These are phyloP conservation scores for Drosophila kambysellisi DNA, from an alignment of 2,888 invertebrate species.

Conservation along the genomic window DNA sequence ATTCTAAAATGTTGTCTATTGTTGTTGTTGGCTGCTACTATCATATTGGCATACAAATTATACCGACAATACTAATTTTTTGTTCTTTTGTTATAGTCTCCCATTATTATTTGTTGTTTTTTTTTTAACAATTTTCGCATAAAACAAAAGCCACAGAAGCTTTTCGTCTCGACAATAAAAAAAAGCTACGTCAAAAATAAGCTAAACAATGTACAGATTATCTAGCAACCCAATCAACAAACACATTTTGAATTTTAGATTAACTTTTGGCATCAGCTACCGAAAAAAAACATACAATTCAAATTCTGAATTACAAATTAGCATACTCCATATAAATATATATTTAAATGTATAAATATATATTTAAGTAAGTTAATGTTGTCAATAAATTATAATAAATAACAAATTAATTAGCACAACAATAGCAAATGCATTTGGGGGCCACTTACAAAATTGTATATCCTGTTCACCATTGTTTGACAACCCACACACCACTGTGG, in stretches of 20 bases:
- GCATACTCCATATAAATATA: not conserved
- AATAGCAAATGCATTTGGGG: slow-evolving; percentile 26
- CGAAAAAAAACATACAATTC: slow-evolving; percentile 22
- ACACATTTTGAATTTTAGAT: slow-evolving; percentile 34
- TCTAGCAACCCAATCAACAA: slow-evolving; percentile 19
- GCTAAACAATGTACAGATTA: slow-evolving; percentile 38
- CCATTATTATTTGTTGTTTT: slow-evolving; percentile 43
- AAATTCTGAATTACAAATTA: not conserved
- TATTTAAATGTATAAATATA: too few relatives aligned
- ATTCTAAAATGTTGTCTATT: slow-evolving; percentile 34
- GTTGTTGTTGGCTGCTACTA: slow-evolving; percentile 28
- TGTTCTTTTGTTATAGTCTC: slow-evolving; percentile 42
- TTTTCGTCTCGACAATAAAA: slow-evolving; percentile 35
- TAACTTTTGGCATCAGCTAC: slow-evolving; percentile 37
- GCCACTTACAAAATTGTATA: slow-evolving; percentile 35
- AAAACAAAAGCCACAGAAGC: slow-evolving; percentile 48
- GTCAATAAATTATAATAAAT: slow-evolving; percentile 30
- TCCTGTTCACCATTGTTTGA: slow-evolving; percentile 27
- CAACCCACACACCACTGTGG: slow-evolving; percentile 58
- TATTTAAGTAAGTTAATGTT: slow-evolving; percentile 2
- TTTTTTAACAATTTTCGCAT: slow-evolving; percentile 45
- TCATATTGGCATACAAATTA: slow-evolving; percentile 61
- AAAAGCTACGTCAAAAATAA: slow-evolving; percentile 35
- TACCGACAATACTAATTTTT: slow-evolving; percentile 61
- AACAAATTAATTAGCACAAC: slow-evolving; percentile 29